Conservation (phyloP, 2,797 vertebrate species). For the Chelonia mydas region DNA sequence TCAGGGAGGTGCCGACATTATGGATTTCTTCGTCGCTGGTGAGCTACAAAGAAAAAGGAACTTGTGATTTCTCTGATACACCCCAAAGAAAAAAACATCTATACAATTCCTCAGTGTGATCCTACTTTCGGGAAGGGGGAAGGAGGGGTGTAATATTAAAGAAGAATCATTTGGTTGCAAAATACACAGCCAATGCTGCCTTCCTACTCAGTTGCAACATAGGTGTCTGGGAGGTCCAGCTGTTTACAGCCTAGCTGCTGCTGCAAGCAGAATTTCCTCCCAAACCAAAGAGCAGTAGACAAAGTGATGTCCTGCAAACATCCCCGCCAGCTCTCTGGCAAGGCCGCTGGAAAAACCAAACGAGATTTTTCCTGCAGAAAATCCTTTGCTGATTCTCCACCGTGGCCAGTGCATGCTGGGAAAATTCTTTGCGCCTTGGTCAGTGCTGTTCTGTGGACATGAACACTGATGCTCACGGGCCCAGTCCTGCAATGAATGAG, state of each 20-base stretch:
- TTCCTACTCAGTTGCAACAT: background rate
- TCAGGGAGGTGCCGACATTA: conserved; percentile 86
- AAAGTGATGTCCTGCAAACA: background rate
- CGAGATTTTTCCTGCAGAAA: background rate
- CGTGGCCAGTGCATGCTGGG: background rate
- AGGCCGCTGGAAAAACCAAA: background rate
- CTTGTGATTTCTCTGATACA: background rate
- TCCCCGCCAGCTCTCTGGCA: background rate
- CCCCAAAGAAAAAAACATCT: background rate
- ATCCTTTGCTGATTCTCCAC: fast-evolving
- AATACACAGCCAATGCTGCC: background rate
- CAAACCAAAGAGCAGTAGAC: background rate
- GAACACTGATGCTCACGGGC: no score
- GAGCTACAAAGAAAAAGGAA: conserved; percentile 78
- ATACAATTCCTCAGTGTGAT: background rate
- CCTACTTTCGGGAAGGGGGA: background rate
- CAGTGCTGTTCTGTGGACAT: background rate
- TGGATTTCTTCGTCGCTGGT: conserved; percentile 84
- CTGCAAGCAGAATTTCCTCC: background rate
- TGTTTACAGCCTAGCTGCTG: background rate
- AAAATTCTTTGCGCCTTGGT: background rate
- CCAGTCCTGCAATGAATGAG: background rate
- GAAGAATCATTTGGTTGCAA: background rate
- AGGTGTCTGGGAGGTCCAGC: background rate
- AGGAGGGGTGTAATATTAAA: background rate